Evolutionary conservation across 2,888 invertebrate genomes (phyloP).

Genomic region (Pristionchus japonicus): DNA sequence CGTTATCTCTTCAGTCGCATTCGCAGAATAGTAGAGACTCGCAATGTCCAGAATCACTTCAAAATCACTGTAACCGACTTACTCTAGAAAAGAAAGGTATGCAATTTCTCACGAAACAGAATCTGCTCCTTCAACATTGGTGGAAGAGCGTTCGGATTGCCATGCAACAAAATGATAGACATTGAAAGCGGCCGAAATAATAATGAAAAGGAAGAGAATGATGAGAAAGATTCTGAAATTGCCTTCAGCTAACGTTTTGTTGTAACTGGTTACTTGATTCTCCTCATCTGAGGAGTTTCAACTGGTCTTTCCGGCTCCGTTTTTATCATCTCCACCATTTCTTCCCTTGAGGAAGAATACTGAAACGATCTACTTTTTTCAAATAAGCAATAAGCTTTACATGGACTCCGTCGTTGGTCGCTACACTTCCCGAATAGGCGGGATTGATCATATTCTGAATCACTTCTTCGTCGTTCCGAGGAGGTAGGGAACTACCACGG

Average conservation of each 20-base stretch:
- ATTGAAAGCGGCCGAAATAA: background rate
- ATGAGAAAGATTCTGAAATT: background rate
- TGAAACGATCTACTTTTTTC: background rate
- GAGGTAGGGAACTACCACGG: background rate
- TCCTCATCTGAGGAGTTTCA: background rate
- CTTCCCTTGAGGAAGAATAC: background rate
- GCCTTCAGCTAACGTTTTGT: background rate
- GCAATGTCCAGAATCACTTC: background rate
- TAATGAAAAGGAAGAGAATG: background rate
- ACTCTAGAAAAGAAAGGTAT: background rate
- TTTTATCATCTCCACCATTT: background rate
- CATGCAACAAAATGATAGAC: background rate
- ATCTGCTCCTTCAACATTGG: background rate
- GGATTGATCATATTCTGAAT: background rate
- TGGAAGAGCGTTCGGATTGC: background rate
- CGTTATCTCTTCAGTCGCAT: background rate
- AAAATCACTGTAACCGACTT: background rate
- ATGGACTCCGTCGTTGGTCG: background rate
- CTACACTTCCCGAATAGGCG: background rate
- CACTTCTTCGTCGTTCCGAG: background rate
- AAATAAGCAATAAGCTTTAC: background rate
- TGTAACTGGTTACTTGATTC: background rate
- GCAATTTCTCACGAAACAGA: background rate
- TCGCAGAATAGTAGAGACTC: background rate
- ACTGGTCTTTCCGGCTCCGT: background rate